Base-by-base conservation (phyloP, 2,888 invertebrate species). In the Tolmerus cingulatus region DNA sequence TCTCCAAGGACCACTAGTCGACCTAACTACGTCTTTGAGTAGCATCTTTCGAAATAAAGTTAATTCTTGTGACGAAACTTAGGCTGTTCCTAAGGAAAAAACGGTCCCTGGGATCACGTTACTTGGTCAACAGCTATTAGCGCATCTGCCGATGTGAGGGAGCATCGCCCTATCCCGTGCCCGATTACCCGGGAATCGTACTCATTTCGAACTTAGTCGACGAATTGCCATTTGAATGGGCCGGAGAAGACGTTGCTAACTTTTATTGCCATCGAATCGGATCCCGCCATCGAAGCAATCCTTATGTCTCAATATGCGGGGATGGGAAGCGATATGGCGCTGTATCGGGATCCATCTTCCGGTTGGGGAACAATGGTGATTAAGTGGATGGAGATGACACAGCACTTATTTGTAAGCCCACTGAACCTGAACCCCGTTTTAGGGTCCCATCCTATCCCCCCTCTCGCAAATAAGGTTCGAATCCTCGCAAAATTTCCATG, bases 331-430 rank as follows among this genome's bases (percentile, higher is more conserved):
- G 55, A 66, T 27, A 66, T 23, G 27, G 66, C 12, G 66, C 66
- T 66, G 82, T 66, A 82, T 82, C 57, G n/a, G 37, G 37, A 82
- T 82, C 3, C 37, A 19, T 82, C 82, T 66, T 82, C 82, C 82
- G 82, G 55, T 82, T 14, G 23, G 51, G 37, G 82, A 82, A 66
- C 82, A 55, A 82, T 82, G 57, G 57, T 23, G 82, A 85, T 85
- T 85, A 85, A 85, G 85, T 74, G 30, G 85, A 74, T 74, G 43
- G 74, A 74, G 74, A 85, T 85, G 85, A 85, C 85, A 85, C 85
- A 85, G 85, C 85, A 74, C 46, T 85, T 85, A 85, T 85, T 85
- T 85, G 85, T 74, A 74, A 74, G 74, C 74, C 85, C 27, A 46
- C 85, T 74, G 43, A 85, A 85, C 85, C 85, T 85, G 85, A 85